A percentile compares a stretch with the other conserved stretches of the same genome.
phyloP scores from a whole-genome alignment of 1,140 invertebrate species.

The Capitella teleta region DNA sequence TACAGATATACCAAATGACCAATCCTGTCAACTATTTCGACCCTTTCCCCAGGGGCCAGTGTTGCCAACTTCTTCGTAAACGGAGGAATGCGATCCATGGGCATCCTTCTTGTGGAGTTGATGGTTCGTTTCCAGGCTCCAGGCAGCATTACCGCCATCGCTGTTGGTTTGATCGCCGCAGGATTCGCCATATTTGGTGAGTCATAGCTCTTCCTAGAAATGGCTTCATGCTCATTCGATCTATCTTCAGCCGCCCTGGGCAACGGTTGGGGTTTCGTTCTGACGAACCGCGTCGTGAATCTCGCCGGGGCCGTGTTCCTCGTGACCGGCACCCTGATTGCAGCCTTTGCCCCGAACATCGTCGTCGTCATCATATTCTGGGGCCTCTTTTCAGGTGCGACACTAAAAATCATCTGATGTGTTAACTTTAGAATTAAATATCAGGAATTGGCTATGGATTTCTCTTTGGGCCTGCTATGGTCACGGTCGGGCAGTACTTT shows the following conservation, averaged over 20 bases:
- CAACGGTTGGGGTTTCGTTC: not conserved
- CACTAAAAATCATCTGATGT: not conserved
- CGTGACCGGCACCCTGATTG: not conserved
- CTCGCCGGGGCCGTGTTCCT: constrained; percentile 2
- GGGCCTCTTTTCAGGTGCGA: constrained; percentile 3
- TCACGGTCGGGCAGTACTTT: constrained; percentile 81
- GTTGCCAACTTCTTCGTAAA: constrained; percentile 5
- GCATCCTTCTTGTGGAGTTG: constrained; percentile 9
- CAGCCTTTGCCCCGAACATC: constrained; percentile 7
- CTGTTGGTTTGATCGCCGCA: not conserved
- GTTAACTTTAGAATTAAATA: constrained; percentile 4
- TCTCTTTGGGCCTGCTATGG: constrained; percentile 74
- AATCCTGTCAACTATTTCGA: too few species aligned
- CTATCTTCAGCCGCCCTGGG: constrained; percentile 4
- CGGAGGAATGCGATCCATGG: constrained; percentile 3
- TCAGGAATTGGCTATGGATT: constrained; percentile 65
- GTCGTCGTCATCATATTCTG: constrained; percentile 2
- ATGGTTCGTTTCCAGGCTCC: constrained; percentile 3
- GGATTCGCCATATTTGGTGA: constrained; percentile 7
- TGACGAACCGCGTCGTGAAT: not conserved
- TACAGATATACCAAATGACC: too few species aligned
- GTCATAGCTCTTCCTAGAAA: not conserved
- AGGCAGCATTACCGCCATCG: not conserved
- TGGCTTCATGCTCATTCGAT: not conserved
- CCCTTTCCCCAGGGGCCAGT: constrained; percentile 6